These are phyloP conservation scores for Diorhabda elongata DNA, from an alignment of 1,140 invertebrate species.

Conservation along the genomic window DNA sequence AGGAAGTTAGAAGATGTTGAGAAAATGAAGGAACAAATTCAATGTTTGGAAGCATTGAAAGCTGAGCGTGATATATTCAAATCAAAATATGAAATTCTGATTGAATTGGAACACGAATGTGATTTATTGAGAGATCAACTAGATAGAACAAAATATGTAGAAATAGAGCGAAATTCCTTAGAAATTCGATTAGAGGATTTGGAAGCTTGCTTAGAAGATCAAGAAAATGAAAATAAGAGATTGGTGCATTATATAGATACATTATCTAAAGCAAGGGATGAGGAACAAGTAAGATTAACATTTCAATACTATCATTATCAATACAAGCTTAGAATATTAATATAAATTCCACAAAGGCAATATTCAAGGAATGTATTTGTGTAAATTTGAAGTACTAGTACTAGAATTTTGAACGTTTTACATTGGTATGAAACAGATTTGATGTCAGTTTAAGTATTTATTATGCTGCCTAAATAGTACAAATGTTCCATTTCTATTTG, in stretches of 20 bases:
- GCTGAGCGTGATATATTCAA: conserved; percentile 40
- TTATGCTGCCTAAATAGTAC: too few species aligned
- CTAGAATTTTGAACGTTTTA: too few species aligned
- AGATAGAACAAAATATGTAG: conserved; percentile 29
- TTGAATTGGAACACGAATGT: conserved; percentile 35
- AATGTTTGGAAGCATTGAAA: conserved; percentile 37
- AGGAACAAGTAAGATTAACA: conserved; percentile 37
- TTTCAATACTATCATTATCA: neutral
- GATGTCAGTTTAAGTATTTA: too few species aligned
- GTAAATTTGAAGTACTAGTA: too few species aligned
- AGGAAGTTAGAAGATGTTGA: conserved; percentile 38
- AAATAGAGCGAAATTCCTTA: conserved; percentile 35
- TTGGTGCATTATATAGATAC: conserved; percentile 40
- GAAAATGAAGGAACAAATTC: conserved; percentile 35
- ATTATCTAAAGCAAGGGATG: conserved; percentile 36
- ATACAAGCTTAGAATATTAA: too few species aligned
- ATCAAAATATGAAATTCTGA: conserved; percentile 35
- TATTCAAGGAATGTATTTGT: too few species aligned
- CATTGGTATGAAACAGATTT: too few species aligned
- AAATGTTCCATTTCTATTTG: too few species aligned
- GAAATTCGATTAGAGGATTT: conserved; percentile 36
- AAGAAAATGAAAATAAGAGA: conserved; percentile 44
- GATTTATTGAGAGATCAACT: conserved; percentile 33
- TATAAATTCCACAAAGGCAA: too few species aligned
- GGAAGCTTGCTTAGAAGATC: conserved; percentile 39